A percentile compares a stretch with the other conserved stretches of the same genome.
These are phyloP conservation scores for Macroteleia sp. DNA, from an alignment of 2,888 invertebrate species.

Conservation along the genomic window DNA sequence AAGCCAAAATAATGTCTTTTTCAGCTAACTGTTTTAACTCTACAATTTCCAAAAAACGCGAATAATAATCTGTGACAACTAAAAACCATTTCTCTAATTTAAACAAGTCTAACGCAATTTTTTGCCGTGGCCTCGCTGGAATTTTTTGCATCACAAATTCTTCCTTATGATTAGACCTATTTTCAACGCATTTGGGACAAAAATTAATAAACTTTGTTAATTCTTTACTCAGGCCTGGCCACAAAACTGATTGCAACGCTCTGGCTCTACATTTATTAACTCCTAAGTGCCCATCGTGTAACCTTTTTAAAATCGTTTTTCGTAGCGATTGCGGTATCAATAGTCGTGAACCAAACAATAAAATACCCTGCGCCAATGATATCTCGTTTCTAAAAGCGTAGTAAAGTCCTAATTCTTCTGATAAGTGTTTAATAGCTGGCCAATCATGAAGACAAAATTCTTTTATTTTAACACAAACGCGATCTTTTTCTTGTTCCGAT, in stretches of 20 bases:
- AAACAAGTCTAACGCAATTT: slow-evolving; percentile 63
- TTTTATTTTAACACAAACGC: too few relatives aligned
- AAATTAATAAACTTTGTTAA: slow-evolving; percentile 46
- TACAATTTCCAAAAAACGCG: slow-evolving; percentile 60
- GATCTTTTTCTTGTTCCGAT: too few relatives aligned
- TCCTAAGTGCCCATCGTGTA: slow-evolving; percentile 9
- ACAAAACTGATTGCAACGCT: slow-evolving; percentile 38
- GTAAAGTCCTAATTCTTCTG: neutral
- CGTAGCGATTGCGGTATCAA: neutral
- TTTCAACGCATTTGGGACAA: slow-evolving; percentile 56
- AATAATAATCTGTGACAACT: slow-evolving; percentile 62
- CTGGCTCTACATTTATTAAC: slow-evolving; percentile 11
- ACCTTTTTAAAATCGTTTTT: neutral
- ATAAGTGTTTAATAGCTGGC: too few relatives aligned
- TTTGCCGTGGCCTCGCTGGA: slow-evolving; percentile 65
- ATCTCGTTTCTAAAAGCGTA: neutral
- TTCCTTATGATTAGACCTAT: slow-evolving; percentile 37
- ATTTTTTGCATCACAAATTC: slow-evolving; percentile 56
- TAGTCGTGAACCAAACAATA: neutral
- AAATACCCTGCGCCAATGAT: neutral
- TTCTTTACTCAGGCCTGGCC: slow-evolving; percentile 58
- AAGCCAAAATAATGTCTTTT: slow-evolving; percentile 20
- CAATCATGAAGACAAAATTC: too few relatives aligned
- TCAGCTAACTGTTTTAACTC: slow-evolving; percentile 35
- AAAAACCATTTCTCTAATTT: slow-evolving; percentile 57